These are phyloP conservation scores for Cheilosia scutellata DNA, from an alignment of 2,888 invertebrate species.

Conservation along the genomic window DNA sequence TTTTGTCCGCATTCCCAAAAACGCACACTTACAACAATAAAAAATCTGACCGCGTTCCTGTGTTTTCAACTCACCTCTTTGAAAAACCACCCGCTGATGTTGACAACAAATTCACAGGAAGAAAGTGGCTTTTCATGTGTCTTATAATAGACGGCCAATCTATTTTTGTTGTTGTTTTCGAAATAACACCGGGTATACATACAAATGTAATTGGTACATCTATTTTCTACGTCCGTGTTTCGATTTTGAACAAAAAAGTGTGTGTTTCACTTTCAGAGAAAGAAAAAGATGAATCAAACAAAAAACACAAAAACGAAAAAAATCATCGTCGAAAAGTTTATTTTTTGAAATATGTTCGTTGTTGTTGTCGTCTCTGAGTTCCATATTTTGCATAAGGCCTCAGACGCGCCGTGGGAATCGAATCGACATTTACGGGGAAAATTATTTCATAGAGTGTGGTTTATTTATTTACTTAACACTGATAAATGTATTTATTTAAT, in stretches of 20 bases:
- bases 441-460: conserved; percentile 25
- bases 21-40: conserved; percentile 8
- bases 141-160: conserved; percentile 38
- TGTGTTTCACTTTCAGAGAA: conserved; percentile 30
- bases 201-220: conserved; percentile 58
- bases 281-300: conserved; percentile 33
- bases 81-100: conserved; percentile 28
- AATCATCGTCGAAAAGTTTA: conserved; percentile 23
- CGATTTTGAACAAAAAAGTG: conserved; percentile 24
- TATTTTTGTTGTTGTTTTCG: not conserved
- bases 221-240: conserved; percentile 54
- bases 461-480: conserved; percentile 10
- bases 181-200: conserved; percentile 19
- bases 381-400: conserved; percentile 61
- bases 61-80: conserved; percentile 22
- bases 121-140: conserved; percentile 39
- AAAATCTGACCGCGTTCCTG: conserved; percentile 39
- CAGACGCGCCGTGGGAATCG: conserved; percentile 41
- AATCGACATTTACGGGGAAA: conserved; percentile 46
- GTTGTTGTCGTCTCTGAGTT: conserved; percentile 52
- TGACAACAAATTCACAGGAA: conserved; percentile 48
- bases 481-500: conserved; percentile 7
- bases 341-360: conserved; percentile 63
- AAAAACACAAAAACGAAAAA: conserved; percentile 9
- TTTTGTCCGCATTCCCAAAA: not conserved